Evolutionary conservation across 1,140 invertebrate species (phyloP).

Genomic region (Theocolax elegans): DNA sequence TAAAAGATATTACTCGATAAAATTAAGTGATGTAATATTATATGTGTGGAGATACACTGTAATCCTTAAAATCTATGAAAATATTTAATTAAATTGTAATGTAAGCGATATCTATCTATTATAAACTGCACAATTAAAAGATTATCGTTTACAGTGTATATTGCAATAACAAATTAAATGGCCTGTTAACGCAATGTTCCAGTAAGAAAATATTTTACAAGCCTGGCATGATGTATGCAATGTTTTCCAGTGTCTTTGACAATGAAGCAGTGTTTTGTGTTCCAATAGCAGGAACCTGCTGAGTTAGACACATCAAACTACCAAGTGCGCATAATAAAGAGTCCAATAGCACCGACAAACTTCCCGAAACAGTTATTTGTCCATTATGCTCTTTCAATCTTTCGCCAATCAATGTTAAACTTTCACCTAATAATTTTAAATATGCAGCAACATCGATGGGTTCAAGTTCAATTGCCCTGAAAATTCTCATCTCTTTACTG

Average conservation of each 20-base stretch:
- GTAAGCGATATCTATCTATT: no score
- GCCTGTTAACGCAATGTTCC: no score
- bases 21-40: no score
- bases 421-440: conserved; percentile 91
- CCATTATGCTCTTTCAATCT: conserved; percentile 93
- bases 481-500: conserved; percentile 62
- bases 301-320: conserved; percentile 88
- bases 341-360: conserved; percentile 91
- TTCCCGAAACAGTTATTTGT: conserved; percentile 93
- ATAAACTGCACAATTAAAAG: no score
- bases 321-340: conserved; percentile 91
- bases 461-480: conserved; percentile 80
- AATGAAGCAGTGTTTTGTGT: conserved; percentile 78
- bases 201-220: no score
- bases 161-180: no score
- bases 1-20: no score
- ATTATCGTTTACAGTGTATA: no score
- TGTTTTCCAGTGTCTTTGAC: conserved; percentile 88
- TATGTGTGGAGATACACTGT: no score
- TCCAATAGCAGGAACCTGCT: conserved; percentile 81
- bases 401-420: conserved; percentile 91
- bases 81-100: no score
- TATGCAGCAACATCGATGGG: conserved; percentile 94
- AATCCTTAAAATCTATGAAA: no score
- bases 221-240: conserved; percentile 97